Conservation (phyloP, 2,113 vertebrate species). For the Pollachius pollachius region DNA sequence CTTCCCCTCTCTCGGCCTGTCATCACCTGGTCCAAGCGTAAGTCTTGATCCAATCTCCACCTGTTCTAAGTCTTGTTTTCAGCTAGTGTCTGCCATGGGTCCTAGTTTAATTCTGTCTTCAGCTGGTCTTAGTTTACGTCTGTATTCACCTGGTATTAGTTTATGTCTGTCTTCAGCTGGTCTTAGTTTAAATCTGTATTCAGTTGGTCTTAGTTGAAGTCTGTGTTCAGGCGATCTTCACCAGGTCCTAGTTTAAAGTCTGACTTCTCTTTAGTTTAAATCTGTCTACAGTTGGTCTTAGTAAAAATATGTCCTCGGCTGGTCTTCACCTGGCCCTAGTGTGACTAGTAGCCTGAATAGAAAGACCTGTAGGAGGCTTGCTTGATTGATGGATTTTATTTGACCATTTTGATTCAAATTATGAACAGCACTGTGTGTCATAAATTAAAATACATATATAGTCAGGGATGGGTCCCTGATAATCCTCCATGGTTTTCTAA, state of each 20-base stretch:
- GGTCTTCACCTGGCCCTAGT: neutral
- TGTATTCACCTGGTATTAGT: constrained; percentile 47
- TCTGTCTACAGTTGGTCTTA: too few relatives aligned
- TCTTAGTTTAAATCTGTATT: neutral
- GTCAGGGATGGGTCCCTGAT: too few relatives aligned
- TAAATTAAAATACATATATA: too few relatives aligned
- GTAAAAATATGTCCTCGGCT: neutral
- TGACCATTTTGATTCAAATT: too few relatives aligned
- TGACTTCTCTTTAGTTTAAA: too few relatives aligned
- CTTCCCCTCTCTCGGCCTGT: too few relatives aligned
- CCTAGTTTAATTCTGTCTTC: constrained; percentile 51
- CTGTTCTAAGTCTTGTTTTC: constrained; percentile 21
- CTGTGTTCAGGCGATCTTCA: neutral
- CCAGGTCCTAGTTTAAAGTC: too few relatives aligned
- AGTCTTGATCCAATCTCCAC: constrained; percentile 52
- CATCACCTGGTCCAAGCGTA: constrained; percentile 36
- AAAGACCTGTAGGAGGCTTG: too few relatives aligned
- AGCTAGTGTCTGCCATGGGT: constrained; percentile 46
- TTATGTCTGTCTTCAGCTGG: constrained; percentile 38
- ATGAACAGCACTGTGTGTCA: too few relatives aligned
- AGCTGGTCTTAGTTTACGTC: constrained; percentile 53
- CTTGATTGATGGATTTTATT: too few relatives aligned
- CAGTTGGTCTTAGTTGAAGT: neutral
- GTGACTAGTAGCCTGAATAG: too few relatives aligned
- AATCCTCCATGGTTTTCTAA: too few relatives aligned